Base-by-base conservation (phyloP, 2,888 invertebrate species). In the Vannuccia rotundouncinata region DNA sequence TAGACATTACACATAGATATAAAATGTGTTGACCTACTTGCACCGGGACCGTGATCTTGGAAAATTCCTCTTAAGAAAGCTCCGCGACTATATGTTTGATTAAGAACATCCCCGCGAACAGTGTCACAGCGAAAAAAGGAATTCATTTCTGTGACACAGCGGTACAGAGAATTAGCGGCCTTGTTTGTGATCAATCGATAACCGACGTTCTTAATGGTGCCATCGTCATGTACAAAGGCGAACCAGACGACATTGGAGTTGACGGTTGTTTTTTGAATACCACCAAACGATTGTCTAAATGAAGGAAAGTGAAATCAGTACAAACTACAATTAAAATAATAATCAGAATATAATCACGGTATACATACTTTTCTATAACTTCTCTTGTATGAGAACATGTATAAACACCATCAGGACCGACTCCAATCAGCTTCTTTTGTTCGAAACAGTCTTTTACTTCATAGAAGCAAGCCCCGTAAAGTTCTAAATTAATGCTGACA, bases 101-200 rank as follows among this genome's bases (percentile, higher is more conserved):
- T 92, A 0, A 94, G 93, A 78, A 95, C 94, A 81, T 93, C 93
- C 82, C 91, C 92, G 74, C 94, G 90, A 17, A 95, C 94, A 0
- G 94, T 94, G 88, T 95, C 94, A 89, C 94, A 94, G 87, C 93
- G 93, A 89, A 94, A 95, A 90, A 95, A 95, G 74, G 94, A 94
- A 87, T 94, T 94, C 84, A 94, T 93, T 88, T 95, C 95, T 0
- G 94, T 95, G 83, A 95, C 92, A 29, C 94, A 93, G 77, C 94
- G 90, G 88, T 93, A 94, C 79, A 87, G 82, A 59, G 93, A 93
- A 74, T 92, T 92, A 0, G 94, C 94, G 75, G 93, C 92, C 74
- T 92, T 92, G 81, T 92, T 92, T 74, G 93, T 93, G 84, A 92
- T 92, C 89, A 94, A 91, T 88, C 93, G 93, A 83, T 93, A 92